Conservation (phyloP, 2,113 vertebrate species). For the Nothobranchius furzeri region DNA sequence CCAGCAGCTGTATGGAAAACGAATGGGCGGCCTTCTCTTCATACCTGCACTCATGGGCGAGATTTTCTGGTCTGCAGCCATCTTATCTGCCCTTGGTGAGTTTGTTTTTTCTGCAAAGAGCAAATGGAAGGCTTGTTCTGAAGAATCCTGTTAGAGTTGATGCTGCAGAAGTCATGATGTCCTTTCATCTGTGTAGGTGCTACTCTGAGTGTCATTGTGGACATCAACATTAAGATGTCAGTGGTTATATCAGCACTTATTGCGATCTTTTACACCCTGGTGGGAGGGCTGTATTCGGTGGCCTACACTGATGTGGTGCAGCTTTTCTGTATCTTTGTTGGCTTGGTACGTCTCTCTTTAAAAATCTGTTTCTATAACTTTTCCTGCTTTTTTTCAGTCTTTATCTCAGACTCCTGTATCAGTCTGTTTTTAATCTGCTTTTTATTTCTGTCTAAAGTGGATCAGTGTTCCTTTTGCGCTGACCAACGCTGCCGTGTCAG, state of each 20-base stretch:
- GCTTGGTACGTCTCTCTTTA: conserved; percentile 84
- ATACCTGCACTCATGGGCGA: conserved; percentile 98
- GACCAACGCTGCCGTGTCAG: conserved; percentile 89
- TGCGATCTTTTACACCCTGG: conserved; percentile 92
- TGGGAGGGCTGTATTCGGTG: conserved; percentile 95
- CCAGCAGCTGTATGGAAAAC: conserved; percentile 95
- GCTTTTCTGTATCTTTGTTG: conserved; percentile 97
- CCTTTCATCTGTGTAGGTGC: conserved; percentile 79
- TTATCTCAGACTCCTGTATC: too few relatives aligned
- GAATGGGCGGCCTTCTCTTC: conserved; percentile 97
- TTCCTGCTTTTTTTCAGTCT: too few relatives aligned
- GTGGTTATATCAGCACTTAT: conserved; percentile 93
- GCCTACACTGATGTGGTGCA: conserved; percentile 98
- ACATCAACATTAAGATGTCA: conserved; percentile 89
- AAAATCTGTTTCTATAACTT: too few relatives aligned
- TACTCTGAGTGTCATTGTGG: conserved; percentile 95
- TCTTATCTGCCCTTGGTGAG: conserved; percentile 95
- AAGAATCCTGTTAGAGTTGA: neutral
- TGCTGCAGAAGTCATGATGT: neutral
- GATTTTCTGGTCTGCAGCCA: conserved; percentile 99
- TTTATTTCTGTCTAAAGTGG: conserved; percentile 83
- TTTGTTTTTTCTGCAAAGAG: neutral
- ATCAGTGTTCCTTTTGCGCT: conserved; percentile 95
- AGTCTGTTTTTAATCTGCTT: neutral
- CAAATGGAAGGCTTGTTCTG: neutral